A percentile compares a stretch with the other conserved stretches of the same genome.
phyloP scores from a whole-genome alignment of 1,140 invertebrate species.

The Cyrtorhinus lividipennis region DNA sequence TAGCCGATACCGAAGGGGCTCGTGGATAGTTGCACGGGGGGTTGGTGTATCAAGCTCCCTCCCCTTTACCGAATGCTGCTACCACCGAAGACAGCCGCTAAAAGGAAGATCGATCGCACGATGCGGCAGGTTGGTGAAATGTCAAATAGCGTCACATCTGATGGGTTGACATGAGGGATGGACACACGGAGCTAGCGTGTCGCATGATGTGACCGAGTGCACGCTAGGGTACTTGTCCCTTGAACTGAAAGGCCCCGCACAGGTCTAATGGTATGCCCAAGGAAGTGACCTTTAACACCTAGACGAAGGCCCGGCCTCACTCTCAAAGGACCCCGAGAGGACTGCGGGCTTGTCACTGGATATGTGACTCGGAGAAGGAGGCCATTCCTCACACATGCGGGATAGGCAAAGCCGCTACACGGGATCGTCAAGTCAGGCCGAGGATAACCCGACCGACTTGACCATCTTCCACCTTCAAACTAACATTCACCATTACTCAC shows the following conservation, averaged over 20 bases:
- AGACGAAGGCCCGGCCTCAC: background rate
- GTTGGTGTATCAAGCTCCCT: background rate
- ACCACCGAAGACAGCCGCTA: background rate
- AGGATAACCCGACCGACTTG: too few species aligned
- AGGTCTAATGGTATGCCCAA: background rate
- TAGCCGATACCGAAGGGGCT: too few species aligned
- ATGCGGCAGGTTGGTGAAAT: conserved; percentile 6
- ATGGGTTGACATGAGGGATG: conserved; percentile 6
- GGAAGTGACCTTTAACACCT: background rate
- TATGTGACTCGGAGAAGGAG: background rate
- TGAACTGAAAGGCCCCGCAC: background rate
- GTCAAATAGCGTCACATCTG: background rate
- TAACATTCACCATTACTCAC: background rate
- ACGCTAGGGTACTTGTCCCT: background rate
- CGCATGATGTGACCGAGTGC: background rate
- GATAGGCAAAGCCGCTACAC: background rate
- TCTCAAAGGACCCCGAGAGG: background rate
- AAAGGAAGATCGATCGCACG: background rate
- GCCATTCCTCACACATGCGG: background rate
- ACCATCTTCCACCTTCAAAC: too few species aligned
- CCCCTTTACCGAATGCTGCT: background rate
- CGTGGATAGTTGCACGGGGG: too few species aligned
- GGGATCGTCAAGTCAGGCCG: background rate
- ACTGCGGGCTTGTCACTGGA: background rate
- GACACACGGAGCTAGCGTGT: conserved; percentile 1